A percentile compares a stretch with the other conserved stretches of the same genome.
phyloP scores from a whole-genome alignment of 2,797 vertebrate species.

The Borostomias antarcticus region DNA sequence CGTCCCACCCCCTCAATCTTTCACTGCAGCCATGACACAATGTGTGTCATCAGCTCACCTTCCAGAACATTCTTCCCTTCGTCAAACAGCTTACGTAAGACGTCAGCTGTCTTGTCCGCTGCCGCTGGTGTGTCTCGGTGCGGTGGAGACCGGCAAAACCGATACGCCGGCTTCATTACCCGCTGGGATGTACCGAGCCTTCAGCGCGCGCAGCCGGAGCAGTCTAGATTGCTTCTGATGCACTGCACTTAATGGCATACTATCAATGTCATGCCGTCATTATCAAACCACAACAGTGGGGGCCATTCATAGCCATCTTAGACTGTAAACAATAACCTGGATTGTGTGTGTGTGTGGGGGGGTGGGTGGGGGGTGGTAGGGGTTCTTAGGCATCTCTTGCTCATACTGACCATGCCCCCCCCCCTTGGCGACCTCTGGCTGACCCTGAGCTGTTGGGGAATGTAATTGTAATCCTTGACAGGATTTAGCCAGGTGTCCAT shows the following conservation, averaged over 20 bases:
- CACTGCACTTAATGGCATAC: too few species aligned
- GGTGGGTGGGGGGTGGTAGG: not conserved
- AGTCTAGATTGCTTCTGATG: too few species aligned
- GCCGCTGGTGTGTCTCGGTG: too few species aligned
- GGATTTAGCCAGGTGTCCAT: conserved; percentile 81
- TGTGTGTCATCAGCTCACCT: conserved; percentile 47
- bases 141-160: too few species aligned
- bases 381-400: too few species aligned
- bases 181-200: too few species aligned
- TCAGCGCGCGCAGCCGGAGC: too few species aligned
- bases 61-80: conserved; percentile 20
- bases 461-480: conserved; percentile 74
- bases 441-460: conserved; percentile 76
- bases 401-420: conserved; percentile 25
- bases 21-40: conserved; percentile 39
- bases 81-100: too few species aligned
- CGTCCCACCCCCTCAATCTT: too few species aligned
- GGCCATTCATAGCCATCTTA: not conserved
- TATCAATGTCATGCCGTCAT: not conserved
- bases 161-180: too few species aligned
- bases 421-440: conserved; percentile 65
- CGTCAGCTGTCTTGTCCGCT: too few species aligned
- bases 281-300: not conserved
- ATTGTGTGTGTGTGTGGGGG: conserved; percentile 39
- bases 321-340: conserved; percentile 24